Base-by-base conservation (phyloP, 1,140 invertebrate species). In the Cylas formicarius region DNA sequence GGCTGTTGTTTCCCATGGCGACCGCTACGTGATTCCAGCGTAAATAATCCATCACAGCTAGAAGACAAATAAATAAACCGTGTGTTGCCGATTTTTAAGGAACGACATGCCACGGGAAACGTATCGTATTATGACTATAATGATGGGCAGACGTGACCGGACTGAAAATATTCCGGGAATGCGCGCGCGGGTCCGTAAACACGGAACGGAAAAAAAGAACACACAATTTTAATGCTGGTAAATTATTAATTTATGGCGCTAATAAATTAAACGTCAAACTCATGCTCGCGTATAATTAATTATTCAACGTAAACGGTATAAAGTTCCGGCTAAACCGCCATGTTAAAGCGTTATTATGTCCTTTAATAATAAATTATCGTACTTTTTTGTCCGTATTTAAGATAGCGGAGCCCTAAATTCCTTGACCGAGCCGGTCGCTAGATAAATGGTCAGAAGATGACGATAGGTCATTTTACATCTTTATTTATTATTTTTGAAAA, bases 111-210 rank as follows among this genome's bases (percentile, higher is more conserved):
- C 49, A 46, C 41, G 48, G 37, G 49, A 46, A 51, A 47, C 38
- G 49, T 51, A 51, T 51, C 49, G 47, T 51, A 51, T 51, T 46
- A 46, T 51, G 47, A 51, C 43, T 51, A 51, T 51, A 45, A 40
- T 46, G 43, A 51, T 39, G 44, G 49, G 36, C 39, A 46, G 39
- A 51, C 49, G 49, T 51, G 49, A 51, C 37, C 38, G 35, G 49
- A 51, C 43, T 51, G 17, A 38, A 46, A 51, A 46, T 38, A 51
- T 51, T 38, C 23, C 10, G 28, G 43, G 49, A 51, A 51, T 51
- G 49, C 32, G 35, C 24, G 35, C 18, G 10, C 28, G 20, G n/a
- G 23, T 48, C 39, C 31, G 13, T 24, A 21, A n/a, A 36, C 38
- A 47, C 29, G 13, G 26, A 27, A 36, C 19, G 3, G 24, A 32